phyloP scores from a whole-genome alignment of 2,888 invertebrate species.

The Stenodema calcarata region DNA sequence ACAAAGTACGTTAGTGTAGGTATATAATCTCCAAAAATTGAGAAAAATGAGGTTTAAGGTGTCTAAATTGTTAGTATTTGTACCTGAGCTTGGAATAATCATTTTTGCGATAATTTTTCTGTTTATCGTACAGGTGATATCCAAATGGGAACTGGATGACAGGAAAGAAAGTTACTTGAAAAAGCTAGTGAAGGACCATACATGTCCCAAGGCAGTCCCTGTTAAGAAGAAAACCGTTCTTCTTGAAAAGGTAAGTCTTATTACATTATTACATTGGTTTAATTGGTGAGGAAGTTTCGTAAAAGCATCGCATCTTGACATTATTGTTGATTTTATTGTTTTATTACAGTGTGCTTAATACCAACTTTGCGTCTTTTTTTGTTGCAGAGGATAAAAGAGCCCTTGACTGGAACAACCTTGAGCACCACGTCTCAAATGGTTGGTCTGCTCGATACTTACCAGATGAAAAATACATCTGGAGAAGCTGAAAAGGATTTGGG shows the following conservation, averaged over 20 bases:
- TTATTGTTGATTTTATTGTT: no score
- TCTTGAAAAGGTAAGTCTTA: constrained; percentile 60
- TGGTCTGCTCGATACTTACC: background rate
- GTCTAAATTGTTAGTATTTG: no score
- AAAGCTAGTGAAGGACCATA: background rate
- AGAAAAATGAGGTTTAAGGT: no score
- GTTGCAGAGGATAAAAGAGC: constrained; percentile 22
- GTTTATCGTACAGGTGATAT: background rate
- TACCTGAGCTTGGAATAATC: no score
- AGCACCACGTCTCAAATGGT: background rate
- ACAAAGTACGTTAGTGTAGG: background rate
- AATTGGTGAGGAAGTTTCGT: no score
- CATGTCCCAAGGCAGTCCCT: constrained; percentile 78
- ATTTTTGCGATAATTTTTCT: background rate
- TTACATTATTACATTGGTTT: no score
- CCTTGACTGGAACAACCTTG: background rate
- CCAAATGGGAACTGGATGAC: constrained; percentile 1
- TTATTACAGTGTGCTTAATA: no score
- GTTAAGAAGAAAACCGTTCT: constrained; percentile 76
- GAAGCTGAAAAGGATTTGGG: background rate
- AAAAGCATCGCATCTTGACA: no score
- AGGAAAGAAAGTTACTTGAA: constrained; percentile 30
- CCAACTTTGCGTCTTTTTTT: background rate
- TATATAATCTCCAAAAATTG: no score
- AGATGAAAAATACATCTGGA: background rate